phyloP scores from a whole-genome alignment of 1,140 invertebrate species.

The Melanaphis sacchari region DNA sequence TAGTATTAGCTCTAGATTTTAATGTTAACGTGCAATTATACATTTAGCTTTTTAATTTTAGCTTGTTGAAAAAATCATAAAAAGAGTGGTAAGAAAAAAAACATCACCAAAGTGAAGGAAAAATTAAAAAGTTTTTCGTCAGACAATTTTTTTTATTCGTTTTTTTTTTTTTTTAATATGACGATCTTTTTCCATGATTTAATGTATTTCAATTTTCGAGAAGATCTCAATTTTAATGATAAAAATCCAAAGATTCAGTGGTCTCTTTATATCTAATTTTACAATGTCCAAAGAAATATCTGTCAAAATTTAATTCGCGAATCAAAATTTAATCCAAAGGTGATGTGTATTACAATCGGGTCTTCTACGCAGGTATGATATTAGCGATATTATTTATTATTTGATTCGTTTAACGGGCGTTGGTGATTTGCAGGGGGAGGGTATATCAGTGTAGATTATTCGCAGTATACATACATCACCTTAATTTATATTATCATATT shows the following conservation, averaged over 20 bases:
- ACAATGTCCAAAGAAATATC: slow-evolving; percentile 42
- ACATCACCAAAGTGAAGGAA: slow-evolving; percentile 4
- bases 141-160: neutral
- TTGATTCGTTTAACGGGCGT: neutral
- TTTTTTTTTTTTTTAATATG: slow-evolving; percentile 34
- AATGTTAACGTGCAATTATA: slow-evolving; percentile 54
- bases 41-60: slow-evolving; percentile 52
- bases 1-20: slow-evolving; percentile 50
- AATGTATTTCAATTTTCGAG: slow-evolving; percentile 42
- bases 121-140: slow-evolving; percentile 16
- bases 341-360: neutral
- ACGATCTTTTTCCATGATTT: neutral
- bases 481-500: neutral
- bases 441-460: neutral
- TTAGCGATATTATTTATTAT: neutral
- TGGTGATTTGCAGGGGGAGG: neutral
- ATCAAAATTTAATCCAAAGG: neutral
- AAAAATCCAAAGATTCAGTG: slow-evolving; percentile 57
- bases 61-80: slow-evolving; percentile 33
- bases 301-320: slow-evolving; percentile 13
- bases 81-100: neutral
- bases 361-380: neutral
- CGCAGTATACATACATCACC: neutral
- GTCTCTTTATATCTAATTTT: slow-evolving; percentile 46
- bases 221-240: slow-evolving; percentile 52